A percentile compares a stretch with the other conserved stretches of the same genome.
Conservation (phyloP, 2,888 invertebrate genomes). For the Myopa tessellatipennis region DNA sequence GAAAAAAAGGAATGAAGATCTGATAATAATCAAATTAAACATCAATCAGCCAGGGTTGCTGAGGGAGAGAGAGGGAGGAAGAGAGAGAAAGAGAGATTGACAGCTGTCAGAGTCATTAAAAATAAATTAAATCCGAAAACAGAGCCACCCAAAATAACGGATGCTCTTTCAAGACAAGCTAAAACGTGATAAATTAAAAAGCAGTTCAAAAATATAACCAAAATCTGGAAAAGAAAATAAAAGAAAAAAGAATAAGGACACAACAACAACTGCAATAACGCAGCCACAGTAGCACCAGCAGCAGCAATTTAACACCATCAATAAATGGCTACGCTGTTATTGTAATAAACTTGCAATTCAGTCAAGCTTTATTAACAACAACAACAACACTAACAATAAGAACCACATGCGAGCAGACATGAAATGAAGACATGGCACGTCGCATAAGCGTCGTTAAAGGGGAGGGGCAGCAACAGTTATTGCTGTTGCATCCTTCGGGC, state of each 20-base stretch:
- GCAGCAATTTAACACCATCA: neutral
- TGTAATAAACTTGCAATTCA: too few species aligned
- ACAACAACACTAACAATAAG: neutral
- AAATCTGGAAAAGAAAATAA: too few species aligned
- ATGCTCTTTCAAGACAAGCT: neutral
- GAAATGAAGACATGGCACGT: neutral
- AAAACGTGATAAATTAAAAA: neutral
- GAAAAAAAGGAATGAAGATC: too few species aligned
- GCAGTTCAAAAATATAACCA: neutral
- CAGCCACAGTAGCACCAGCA: constrained; percentile 3
- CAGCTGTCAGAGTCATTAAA: too few species aligned
- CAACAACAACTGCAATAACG: constrained; percentile 5
- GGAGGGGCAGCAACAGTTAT: neutral
- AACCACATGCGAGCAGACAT: neutral
- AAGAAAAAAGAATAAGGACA: too few species aligned
- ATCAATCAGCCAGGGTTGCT: too few species aligned
- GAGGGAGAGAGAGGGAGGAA: too few species aligned
- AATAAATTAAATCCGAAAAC: neutral
- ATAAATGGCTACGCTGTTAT: too few species aligned
- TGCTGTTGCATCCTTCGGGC: neutral
- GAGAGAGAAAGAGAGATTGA: too few species aligned
- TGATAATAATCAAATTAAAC: too few species aligned
- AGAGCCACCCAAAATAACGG: neutral
- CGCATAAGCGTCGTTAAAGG: neutral
- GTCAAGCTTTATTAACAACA: neutral